Percentiles rank a stretch among this genome's conserved stretches.
phyloP scores from a whole-genome alignment of 2,888 invertebrate genomes.

The Temnothorax ravouxi region DNA sequence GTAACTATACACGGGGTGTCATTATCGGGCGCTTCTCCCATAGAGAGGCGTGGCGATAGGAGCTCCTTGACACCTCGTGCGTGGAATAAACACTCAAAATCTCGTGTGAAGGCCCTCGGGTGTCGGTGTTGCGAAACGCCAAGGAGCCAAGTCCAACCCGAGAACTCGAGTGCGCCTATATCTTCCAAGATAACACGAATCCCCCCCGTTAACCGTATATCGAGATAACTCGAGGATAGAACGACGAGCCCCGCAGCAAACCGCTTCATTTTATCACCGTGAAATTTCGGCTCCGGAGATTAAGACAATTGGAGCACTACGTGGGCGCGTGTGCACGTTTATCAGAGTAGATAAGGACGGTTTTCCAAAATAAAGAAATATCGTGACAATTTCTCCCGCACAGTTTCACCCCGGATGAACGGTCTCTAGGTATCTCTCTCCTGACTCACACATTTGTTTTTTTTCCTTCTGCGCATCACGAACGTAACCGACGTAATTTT shows the following conservation, averaged over 20 bases:
- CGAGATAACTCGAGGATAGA: constrained; percentile 62
- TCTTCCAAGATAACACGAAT: constrained; percentile 74
- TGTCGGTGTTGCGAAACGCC: constrained; percentile 38
- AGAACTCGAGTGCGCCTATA: constrained; percentile 69
- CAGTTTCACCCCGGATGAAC: neutral
- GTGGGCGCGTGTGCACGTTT: neutral
- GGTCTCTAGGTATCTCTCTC: neutral
- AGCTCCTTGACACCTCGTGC: constrained; percentile 14
- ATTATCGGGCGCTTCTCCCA: constrained; percentile 27
- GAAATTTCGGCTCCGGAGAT: neutral
- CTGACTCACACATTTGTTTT: neutral
- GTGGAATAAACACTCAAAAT: constrained; percentile 45
- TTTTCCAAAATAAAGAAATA: neutral
- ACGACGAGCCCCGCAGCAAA: constrained; percentile 53
- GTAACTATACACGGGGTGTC: constrained; percentile 35
- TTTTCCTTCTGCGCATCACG: too few relatives aligned
- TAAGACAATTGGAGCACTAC: too few relatives aligned
- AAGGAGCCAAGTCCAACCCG: constrained; percentile 66
- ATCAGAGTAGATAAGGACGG: neutral
- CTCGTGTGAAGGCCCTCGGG: constrained; percentile 29
- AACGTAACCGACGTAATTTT: neutral
- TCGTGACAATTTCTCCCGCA: neutral
- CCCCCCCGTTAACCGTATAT: constrained; percentile 46
- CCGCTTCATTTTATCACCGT: constrained; percentile 46
- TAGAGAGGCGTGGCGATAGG: constrained; percentile 21